These are phyloP conservation scores for Aphrophora alni DNA, from an alignment of 2,888 invertebrate species.

Conservation along the genomic window DNA sequence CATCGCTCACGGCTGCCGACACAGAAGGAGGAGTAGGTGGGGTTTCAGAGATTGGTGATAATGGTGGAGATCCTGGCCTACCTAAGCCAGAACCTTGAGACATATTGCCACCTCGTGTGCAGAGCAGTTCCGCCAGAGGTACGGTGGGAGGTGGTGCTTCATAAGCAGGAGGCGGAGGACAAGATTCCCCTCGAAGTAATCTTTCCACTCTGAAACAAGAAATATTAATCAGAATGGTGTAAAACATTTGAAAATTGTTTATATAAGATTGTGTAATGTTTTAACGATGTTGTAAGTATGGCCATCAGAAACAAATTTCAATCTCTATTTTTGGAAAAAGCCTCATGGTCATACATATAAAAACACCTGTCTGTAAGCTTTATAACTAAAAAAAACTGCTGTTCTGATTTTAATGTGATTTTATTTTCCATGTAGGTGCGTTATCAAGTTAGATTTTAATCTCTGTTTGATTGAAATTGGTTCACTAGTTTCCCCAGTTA, in stretches of 20 bases:
- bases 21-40: conserved; percentile 65
- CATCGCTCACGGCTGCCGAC: conserved; percentile 96
- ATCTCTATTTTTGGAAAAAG: no score
- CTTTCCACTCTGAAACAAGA: conserved; percentile 65
- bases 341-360: no score
- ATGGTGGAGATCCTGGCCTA: conserved; percentile 64
- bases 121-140: conserved; percentile 52
- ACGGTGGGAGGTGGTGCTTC: conserved; percentile 65
- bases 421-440: no score
- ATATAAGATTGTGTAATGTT: background rate
- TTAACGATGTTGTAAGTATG: background rate
- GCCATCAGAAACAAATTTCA: background rate
- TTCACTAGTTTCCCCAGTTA: no score
- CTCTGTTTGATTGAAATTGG: no score
- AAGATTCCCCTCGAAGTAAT: conserved; percentile 75
- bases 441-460: no score
- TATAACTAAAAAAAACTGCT: no score
- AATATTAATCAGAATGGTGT: no score
- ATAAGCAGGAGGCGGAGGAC: conserved; percentile 68
- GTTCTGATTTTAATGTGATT: no score
- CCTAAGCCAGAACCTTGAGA: conserved; percentile 66
- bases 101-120: conserved; percentile 60
- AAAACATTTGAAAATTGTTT: background rate
- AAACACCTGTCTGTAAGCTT: no score
- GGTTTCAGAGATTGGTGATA: conserved; percentile 87